Evolutionary conservation across 2,113 vertebrate genomes (phyloP), one percentile per base, ranked within the genome.

Genomic region (Xenotilapia longispinis): DNA sequence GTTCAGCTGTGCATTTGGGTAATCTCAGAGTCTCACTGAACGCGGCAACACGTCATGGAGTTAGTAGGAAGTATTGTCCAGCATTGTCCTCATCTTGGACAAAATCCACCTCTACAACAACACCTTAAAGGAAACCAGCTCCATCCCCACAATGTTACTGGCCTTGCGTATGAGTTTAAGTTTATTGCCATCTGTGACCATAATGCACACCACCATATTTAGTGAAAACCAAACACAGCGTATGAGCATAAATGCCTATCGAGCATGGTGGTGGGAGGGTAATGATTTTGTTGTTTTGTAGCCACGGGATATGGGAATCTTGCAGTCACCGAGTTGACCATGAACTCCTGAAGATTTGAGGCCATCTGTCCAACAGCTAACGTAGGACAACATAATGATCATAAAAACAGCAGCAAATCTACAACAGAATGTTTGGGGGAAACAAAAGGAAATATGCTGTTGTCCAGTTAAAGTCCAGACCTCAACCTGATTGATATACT

Each of bases 161-260:
- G 60, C 11, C 33, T 65, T 65, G 60, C 17, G 1, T 65, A 65
- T 38, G 19, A 65, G 17, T 65, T 65, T 68, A 8, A 5, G 21
- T 68, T 68, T 38, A 68, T 13, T 5, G 19, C 6, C 33, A 21
- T 38, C 31, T 63, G 31, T 36, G 31, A 65, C 60, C 31, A n/a
- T 45, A 45, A 70, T 70, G 36, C 65, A 70, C 36, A 70, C 12
- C 12, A 6, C n/a, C 12, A 70, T 23, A 40, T 70, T 23, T 23
- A 40, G 65, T 42, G 12, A 70, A 70, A 23, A 40, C 63, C 63
- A 68, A 68, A 23, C 33, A 21, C n/a, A 40, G 36, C 3, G 2
- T 70, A 14, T 70, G n/a, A 23, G 6, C 0, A 40, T 40, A 68
- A 68, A 68, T 40, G 36, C 11, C 0, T 40, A 9, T 70, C 0